Conservation (phyloP, 2,113 vertebrate genomes). For the Chionomys nivalis region DNA sequence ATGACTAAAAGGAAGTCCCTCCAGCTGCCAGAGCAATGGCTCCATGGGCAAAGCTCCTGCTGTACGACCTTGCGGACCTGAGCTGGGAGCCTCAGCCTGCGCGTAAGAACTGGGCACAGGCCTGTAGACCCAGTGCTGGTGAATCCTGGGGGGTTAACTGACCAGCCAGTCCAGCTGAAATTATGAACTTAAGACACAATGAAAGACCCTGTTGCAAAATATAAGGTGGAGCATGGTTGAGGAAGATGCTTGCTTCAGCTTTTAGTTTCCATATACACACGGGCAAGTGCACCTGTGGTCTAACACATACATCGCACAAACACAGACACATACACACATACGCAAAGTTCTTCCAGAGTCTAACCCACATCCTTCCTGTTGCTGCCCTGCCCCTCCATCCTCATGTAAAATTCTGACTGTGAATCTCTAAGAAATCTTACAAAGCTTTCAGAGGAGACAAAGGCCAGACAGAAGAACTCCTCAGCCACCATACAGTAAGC, state of each 20-base stretch:
- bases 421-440: background rate
- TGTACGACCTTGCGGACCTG: background rate
- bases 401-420: background rate
- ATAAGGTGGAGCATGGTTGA: background rate
- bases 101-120: background rate
- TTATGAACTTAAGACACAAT: background rate
- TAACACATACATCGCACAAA: no score
- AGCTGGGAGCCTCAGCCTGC: background rate
- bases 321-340: background rate
- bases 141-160: background rate
- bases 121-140: background rate
- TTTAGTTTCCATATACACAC: background rate
- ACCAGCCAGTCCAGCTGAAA: background rate
- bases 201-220: background rate
- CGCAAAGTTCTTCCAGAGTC: slow-evolving; percentile 53
- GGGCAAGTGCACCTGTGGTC: background rate
- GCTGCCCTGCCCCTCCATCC: background rate
- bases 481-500: background rate
- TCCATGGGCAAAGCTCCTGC: background rate
- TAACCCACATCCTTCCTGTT: slow-evolving; percentile 38
- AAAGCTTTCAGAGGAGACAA: background rate
- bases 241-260: background rate
- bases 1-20: background rate
- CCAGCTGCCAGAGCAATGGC: background rate
- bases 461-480: slow-evolving; percentile 21